phyloP scores from a whole-genome alignment of 2,113 vertebrate genomes.

The Astur gentilis region DNA sequence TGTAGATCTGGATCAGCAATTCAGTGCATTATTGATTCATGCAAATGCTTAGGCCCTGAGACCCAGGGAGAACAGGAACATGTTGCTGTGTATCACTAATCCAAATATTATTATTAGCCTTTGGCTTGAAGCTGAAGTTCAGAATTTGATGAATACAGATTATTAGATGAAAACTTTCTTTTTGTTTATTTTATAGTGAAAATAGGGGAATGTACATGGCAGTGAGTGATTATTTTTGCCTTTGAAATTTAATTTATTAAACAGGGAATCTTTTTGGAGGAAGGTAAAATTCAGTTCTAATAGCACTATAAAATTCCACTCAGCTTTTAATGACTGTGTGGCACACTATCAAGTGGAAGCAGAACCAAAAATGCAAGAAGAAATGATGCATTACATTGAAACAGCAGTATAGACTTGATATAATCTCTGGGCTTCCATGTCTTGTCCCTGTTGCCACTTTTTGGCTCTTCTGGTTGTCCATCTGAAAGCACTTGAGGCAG shows the following conservation, averaged over 20 bases:
- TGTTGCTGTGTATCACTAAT: background rate
- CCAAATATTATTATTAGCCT: background rate
- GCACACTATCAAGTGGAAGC: background rate
- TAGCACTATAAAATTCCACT: slow-evolving; percentile 30
- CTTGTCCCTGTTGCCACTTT: background rate
- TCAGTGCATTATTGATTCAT: slow-evolving; percentile 30
- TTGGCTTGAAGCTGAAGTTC: background rate
- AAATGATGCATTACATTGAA: background rate
- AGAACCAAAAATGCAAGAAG: background rate
- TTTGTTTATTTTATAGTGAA: background rate
- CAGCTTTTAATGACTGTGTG: background rate
- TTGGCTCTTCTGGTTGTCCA: background rate
- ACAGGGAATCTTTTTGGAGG: background rate
- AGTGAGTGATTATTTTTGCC: background rate
- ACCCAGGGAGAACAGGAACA: background rate
- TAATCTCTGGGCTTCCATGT: background rate
- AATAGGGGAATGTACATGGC: background rate
- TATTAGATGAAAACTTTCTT: background rate
- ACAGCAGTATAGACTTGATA: background rate
- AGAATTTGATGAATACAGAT: slow-evolving; percentile 6
- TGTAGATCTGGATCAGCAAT: slow-evolving; percentile 45
- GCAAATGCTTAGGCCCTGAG: background rate
- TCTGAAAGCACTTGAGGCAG: background rate
- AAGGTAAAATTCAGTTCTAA: slow-evolving; percentile 16
- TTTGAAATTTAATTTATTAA: slow-evolving; percentile 28